Conservation (phyloP, 2,113 vertebrate species). For the Pelodiscus sinensis region DNA sequence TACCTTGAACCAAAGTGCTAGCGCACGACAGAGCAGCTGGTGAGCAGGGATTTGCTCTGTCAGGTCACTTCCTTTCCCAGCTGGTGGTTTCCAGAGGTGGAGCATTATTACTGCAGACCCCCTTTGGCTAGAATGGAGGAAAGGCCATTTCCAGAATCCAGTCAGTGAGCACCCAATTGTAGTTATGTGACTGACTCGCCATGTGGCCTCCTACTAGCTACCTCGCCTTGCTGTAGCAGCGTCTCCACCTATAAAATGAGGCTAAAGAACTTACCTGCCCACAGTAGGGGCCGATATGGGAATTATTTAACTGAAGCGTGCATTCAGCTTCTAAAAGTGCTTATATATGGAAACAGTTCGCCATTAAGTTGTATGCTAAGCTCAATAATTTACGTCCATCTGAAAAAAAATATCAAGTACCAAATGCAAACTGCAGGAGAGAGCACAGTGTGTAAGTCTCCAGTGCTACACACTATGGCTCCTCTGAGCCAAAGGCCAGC, state of each 20-base stretch:
- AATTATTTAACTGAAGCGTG: not conserved
- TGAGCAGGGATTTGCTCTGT: not conserved
- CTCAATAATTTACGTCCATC: not conserved
- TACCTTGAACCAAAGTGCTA: not conserved
- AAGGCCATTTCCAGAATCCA: not conserved
- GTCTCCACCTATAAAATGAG: not conserved
- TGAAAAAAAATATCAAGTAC: not conserved
- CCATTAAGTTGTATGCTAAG: not conserved
- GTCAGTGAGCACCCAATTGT: not conserved
- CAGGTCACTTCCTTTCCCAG: not conserved
- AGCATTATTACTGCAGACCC: not conserved
- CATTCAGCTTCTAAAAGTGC: not conserved
- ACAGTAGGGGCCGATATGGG: not conserved
- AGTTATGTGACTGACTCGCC: not conserved
- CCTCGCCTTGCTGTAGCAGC: not conserved
- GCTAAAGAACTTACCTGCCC: not conserved
- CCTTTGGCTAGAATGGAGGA: not conserved
- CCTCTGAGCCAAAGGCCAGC: not conserved
- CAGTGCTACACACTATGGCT: not conserved
- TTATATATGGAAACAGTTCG: not conserved
- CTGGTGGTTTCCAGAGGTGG: not conserved
- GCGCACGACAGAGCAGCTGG: not conserved
- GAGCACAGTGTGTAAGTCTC: not conserved
- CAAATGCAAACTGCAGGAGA: not conserved
- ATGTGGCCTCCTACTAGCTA: not conserved